These are phyloP conservation scores for Anthophora plumipes DNA, from an alignment of 2,888 invertebrate genomes.

Conservation along the genomic window DNA sequence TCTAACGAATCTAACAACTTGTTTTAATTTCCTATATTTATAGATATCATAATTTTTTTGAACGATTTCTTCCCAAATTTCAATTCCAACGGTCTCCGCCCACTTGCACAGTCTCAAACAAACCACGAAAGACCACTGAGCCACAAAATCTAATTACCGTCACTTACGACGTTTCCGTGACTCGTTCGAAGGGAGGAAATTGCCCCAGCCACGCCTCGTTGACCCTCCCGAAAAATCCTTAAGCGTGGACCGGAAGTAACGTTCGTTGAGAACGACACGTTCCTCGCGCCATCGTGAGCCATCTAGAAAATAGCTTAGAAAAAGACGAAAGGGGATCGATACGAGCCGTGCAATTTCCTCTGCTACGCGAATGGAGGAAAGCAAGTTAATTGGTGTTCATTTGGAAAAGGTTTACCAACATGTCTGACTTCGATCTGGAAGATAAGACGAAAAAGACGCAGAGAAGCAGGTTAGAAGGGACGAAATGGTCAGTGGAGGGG, in stretches of 20 bases:
- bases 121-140: background rate
- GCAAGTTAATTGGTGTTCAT: constrained; percentile 72
- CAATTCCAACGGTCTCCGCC: background rate
- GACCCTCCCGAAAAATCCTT: constrained; percentile 37
- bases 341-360: constrained; percentile 54
- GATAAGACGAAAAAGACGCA: background rate
- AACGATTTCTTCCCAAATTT: no score
- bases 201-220: constrained; percentile 36
- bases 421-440: constrained; percentile 30
- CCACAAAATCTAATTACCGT: constrained; percentile 27
- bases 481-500: constrained; percentile 35
- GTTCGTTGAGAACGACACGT: constrained; percentile 33
- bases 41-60: no score
- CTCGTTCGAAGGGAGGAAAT: constrained; percentile 21
- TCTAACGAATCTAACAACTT: no score
- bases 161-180: background rate
- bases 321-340: constrained; percentile 19
- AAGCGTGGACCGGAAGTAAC: constrained; percentile 30
- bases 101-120: background rate
- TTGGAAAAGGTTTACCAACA: constrained; percentile 71
- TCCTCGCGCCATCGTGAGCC: background rate
- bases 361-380: constrained; percentile 8
- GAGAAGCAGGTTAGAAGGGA: background rate
- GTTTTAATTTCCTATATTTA: no score
- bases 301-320: background rate